phyloP scores from a whole-genome alignment of 37 sponge, comb jelly and placozoan species.

The Aphrocallistes beatrix region DNA sequence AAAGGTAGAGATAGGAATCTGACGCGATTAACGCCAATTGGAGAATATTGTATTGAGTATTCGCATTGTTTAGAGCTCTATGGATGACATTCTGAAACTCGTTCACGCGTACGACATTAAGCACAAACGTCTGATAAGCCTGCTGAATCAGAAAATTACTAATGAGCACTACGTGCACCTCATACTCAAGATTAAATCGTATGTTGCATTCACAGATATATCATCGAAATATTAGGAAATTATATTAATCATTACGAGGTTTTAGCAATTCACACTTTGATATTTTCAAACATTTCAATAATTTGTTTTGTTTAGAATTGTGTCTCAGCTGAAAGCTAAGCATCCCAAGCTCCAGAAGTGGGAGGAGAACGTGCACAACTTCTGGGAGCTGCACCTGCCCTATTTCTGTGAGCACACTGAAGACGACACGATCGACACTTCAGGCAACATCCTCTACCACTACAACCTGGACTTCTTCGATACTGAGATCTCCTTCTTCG shows the following conservation, averaged over 20 bases:
- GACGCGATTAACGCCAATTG: neutral
- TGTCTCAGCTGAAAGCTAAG: neutral
- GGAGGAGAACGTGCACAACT: slow-evolving; percentile 8
- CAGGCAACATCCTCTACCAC: slow-evolving; percentile 16
- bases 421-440: neutral
- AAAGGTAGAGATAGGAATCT: neutral
- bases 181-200: neutral
- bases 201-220: neutral
- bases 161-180: slow-evolving; percentile 11
- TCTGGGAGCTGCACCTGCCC: slow-evolving; percentile 6
- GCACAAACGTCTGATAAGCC: neutral
- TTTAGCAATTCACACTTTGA: too few species aligned
- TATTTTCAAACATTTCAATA: too few species aligned
- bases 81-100: neutral
- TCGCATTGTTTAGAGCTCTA: neutral
- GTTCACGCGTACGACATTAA: neutral
- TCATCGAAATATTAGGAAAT: too few species aligned
- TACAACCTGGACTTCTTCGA: slow-evolving; percentile 18
- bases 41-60: neutral
- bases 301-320: neutral
- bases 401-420: neutral
- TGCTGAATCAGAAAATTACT: neutral
- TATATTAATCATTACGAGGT: too few species aligned
- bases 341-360: slow-evolving; percentile 3
- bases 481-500: neutral